Conservation (phyloP, 2,113 vertebrate genomes). For the Indri indri region DNA sequence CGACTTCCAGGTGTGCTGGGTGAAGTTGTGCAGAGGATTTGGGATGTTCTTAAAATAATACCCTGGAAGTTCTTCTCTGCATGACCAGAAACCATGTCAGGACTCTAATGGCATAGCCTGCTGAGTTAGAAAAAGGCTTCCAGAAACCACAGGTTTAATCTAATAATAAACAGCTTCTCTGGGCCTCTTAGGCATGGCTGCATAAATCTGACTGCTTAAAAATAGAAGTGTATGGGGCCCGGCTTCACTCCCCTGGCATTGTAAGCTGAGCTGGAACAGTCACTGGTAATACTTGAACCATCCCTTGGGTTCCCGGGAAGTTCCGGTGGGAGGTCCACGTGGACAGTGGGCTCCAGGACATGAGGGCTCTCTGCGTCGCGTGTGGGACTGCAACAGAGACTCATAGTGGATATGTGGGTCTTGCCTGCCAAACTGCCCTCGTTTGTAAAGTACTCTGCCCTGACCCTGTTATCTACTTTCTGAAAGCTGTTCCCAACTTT, state of each 20-base stretch:
- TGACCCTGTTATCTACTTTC: background rate
- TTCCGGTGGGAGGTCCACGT: background rate
- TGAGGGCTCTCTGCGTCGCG: accelerated
- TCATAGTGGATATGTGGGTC: background rate
- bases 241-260: background rate
- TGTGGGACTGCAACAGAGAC: background rate
- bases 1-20: background rate
- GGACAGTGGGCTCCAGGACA: background rate
- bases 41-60: slow-evolving; percentile 53
- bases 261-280: background rate
- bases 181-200: slow-evolving; percentile 53
- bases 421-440: background rate
- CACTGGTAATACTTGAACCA: background rate
- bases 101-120: slow-evolving; percentile 58
- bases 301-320: background rate
- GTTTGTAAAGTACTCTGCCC: too few species aligned
- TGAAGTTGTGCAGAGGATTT: background rate
- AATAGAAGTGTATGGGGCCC: background rate
- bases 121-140: slow-evolving; percentile 66
- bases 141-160: slow-evolving; percentile 54
- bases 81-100: slow-evolving; percentile 45
- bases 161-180: slow-evolving; percentile 51
- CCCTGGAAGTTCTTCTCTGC: slow-evolving; percentile 46
- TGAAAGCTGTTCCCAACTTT: background rate
- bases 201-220: slow-evolving; percentile 63